These are phyloP conservation scores for Scaptodrosophila lebanonensis DNA, from an alignment of 1,140 invertebrate species.

Conservation along the genomic window DNA sequence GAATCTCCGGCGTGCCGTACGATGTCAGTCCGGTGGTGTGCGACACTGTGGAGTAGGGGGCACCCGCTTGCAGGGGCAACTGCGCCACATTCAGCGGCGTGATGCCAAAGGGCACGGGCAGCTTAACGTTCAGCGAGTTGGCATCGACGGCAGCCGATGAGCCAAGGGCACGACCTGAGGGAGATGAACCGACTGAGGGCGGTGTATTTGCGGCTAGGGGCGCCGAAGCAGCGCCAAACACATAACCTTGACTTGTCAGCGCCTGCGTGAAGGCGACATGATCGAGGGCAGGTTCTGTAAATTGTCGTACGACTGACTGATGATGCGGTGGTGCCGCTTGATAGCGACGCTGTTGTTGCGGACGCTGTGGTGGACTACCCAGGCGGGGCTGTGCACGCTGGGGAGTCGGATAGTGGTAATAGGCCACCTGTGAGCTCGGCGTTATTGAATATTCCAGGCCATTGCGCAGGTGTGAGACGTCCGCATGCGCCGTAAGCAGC, in stretches of 20 bases:
- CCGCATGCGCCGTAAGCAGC: conserved; percentile 12
- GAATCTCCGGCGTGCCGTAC: conserved; percentile 63
- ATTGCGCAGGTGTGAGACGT: conserved; percentile 40
- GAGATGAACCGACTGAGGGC: too few species aligned
- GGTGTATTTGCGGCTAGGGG: neutral
- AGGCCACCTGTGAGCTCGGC: conserved; percentile 54
- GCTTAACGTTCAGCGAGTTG: conserved; percentile 61
- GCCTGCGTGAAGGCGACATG: conserved; percentile 67
- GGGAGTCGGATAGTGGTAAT: conserved; percentile 63
- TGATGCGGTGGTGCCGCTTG: conserved; percentile 20
- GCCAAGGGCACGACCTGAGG: conserved; percentile 28
- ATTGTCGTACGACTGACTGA: conserved; percentile 41
- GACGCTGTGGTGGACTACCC: neutral
- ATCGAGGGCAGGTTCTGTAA: conserved; percentile 54
- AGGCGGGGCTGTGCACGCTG: neutral
- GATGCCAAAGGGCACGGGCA: conserved; percentile 64
- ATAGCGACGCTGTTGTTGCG: conserved; percentile 4
- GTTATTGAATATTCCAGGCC: conserved; percentile 44
- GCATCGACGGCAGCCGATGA: conserved; percentile 19
- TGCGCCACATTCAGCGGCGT: conserved; percentile 63
- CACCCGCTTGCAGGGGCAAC: conserved; percentile 63
- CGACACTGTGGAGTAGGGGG: conserved; percentile 56
- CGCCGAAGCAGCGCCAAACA: conserved; percentile 30
- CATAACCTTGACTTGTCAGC: conserved; percentile 62
- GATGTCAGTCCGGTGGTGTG: conserved; percentile 62